Evolutionary conservation across 2,797 vertebrate species (phyloP), one percentile per base, ranked within the genome.

Genomic region (Pampus argenteus): DNA sequence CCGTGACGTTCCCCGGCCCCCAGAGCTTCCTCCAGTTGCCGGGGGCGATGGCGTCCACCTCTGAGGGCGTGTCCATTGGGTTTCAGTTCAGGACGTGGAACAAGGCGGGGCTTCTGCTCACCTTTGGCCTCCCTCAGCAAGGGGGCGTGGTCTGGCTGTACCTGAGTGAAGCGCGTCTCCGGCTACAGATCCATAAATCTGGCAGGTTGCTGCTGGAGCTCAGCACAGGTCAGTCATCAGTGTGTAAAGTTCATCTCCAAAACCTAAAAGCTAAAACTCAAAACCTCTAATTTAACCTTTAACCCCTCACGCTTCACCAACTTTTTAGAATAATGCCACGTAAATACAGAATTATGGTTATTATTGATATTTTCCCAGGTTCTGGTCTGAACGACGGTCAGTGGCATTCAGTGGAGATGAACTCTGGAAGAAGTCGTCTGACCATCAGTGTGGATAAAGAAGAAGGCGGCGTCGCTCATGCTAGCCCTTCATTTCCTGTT

Each of bases 51-150:
- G n/a, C 42, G 0, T 56, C 79, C 10, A 13, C 79, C 0, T 51
- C 91, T 6, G 94, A 93, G 0, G 92, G 90, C 3, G 0, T 94
- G 47, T 88, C 89, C 1, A 50, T 96, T 8, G 88, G 87, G 56
- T 95, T 98, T 77, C 93, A 98, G 66, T 97, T 99, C 89, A 93
- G 96, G 49, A 98, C 97, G 0, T 99, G 97, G 97, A 97, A 97
- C 87, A 92, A 92, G 48, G 95, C 88, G 0, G 97, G 97, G 34
- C 94, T 97, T 59, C 87, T 99, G 2, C 83, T 97, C 45, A 95
- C 93, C 81, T 94, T 88, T 64, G 94, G 93, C 86, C 88, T 96
- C n/a, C 89, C 87, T 0, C 79, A 85, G 22, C 70, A 91, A 71
- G 92, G 92, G 0, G 94, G 94, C 18, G 83, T 89, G 65, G 90